Evolutionary conservation across 2,113 vertebrate species (phyloP).

Genomic region (Oreocharis arfaki): DNA sequence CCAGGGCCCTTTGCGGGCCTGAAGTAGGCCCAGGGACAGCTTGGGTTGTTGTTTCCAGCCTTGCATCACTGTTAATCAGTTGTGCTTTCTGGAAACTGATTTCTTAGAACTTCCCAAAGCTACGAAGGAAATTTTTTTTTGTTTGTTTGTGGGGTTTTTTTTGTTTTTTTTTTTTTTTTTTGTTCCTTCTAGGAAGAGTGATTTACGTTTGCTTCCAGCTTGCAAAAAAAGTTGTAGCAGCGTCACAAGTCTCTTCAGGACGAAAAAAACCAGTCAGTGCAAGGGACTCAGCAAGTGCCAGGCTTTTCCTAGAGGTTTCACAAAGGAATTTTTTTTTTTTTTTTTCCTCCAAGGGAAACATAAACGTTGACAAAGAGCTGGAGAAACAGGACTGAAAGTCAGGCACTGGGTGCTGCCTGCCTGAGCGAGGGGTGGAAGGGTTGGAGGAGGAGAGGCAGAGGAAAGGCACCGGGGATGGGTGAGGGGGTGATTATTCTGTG

Average conservation of each 20-base stretch:
- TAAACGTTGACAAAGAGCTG: background rate
- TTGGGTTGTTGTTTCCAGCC: background rate
- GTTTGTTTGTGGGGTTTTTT: too few species aligned
- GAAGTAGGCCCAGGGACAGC: fast-evolving
- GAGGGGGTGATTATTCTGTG: fast-evolving
- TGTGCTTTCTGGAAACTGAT: background rate
- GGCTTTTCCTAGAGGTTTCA: background rate
- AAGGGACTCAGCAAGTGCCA: background rate
- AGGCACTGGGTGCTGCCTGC: fast-evolving
- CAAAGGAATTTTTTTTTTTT: too few species aligned
- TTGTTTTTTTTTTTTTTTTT: background rate
- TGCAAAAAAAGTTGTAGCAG: background rate
- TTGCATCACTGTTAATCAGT: background rate
- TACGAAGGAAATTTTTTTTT: background rate
- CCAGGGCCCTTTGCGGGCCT: background rate
- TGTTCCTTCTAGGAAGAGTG: background rate
- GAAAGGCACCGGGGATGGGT: background rate
- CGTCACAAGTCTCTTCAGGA: background rate
- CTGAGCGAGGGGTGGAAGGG: fast-evolving
- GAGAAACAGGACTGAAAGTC: background rate
- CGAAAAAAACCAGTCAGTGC: fast-evolving
- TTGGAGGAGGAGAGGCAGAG: fast-evolving
- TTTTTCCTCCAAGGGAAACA: fast-evolving
- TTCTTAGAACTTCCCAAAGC: background rate
- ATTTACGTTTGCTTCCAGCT: background rate